Evolutionary conservation across 2,888 invertebrate species (phyloP), one percentile per base, ranked within the genome.

Genomic region (Sarcophaga caerulescens): DNA sequence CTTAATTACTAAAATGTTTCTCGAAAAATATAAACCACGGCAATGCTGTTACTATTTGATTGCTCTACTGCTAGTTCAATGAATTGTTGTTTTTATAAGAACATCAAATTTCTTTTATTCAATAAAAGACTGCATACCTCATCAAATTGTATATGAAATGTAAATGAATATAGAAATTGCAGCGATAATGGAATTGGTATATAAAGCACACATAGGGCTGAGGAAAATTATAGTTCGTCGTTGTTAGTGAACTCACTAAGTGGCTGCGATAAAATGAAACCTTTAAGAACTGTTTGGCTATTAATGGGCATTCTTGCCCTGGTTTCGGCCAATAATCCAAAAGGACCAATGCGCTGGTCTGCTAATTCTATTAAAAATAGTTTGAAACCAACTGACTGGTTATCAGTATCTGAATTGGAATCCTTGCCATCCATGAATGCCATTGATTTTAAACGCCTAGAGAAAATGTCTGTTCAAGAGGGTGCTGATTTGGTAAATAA

Each of bases 331-430:
- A 71, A 57, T 25, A 75, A 52, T 65, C 63, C 89, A 85, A 60
- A 52, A 52, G 52, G 79, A 81, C 35, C 71, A 75, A 57, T 63
- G 17, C 25, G 59, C 23, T 62, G 52, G 69, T 47, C 12, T 17
- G 88, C 62, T 81, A 89, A 89, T 59, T 84, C 88, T 14, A 52
- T 88, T 35, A 88, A 73, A 59, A 82, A 88, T 23, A 79, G 68
- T 10, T 68, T 91, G 83, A 91, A 89, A 84, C 90, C 92, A 17
- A 88, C 89, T 3, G 89, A 91, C 63, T 91, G 91, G 92, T 80
- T 91, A n/a, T 89, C 91, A 3, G 21, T 81, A 0, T 85, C 89
- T 59, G 86, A 90, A 57, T 81, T 91, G 90, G 89, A 92, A 81
- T 78, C 87, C 1, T 84, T 91, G 65, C 92, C 91, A n/a, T 85